These are phyloP conservation scores for Cerastoderma edule DNA, from an alignment of 2,888 invertebrate species.

Conservation along the genomic window DNA sequence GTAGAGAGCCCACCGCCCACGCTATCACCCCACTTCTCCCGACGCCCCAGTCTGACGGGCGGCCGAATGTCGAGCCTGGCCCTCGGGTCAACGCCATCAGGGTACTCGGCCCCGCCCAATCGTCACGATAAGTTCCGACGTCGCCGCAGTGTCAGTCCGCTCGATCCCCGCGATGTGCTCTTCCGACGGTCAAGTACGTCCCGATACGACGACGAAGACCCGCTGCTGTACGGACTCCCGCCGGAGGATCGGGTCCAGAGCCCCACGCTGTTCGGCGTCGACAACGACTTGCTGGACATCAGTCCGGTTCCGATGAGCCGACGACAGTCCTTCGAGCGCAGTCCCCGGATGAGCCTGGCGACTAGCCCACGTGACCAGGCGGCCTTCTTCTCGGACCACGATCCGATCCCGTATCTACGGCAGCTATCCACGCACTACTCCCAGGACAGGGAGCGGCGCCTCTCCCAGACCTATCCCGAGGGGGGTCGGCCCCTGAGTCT, in stretches of 20 bases:
- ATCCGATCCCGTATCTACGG: constrained; percentile 65
- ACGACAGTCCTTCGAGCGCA: constrained; percentile 70
- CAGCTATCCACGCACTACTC: constrained; percentile 55
- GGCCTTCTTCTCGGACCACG: constrained; percentile 77
- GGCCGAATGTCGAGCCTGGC: constrained; percentile 48
- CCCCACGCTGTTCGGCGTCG: constrained; percentile 74
- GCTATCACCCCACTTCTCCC: constrained; percentile 52
- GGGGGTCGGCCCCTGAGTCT: constrained; percentile 51
- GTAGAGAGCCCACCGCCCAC: constrained; percentile 52
- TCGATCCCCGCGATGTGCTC: constrained; percentile 55
- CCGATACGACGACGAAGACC: constrained; percentile 68
- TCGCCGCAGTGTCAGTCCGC: constrained; percentile 70
- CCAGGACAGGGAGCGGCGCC: constrained; percentile 48
- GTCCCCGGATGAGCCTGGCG: constrained; percentile 75
- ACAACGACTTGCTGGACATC: constrained; percentile 73
- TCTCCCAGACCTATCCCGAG: constrained; percentile 52
- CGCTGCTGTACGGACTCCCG: constrained; percentile 66
- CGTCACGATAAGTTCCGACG: constrained; percentile 64
- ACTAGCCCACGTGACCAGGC: constrained; percentile 72
- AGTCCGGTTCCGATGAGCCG: constrained; percentile 71
- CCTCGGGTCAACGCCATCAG: constrained; percentile 21
- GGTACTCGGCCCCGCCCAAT: constrained; percentile 29
- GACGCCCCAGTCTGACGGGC: constrained; percentile 51
- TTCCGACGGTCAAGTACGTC: constrained; percentile 71
- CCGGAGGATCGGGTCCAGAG: constrained; percentile 73